Evolutionary conservation across 2,113 vertebrate genomes (phyloP).

Genomic region (Callopanchax toddi): DNA sequence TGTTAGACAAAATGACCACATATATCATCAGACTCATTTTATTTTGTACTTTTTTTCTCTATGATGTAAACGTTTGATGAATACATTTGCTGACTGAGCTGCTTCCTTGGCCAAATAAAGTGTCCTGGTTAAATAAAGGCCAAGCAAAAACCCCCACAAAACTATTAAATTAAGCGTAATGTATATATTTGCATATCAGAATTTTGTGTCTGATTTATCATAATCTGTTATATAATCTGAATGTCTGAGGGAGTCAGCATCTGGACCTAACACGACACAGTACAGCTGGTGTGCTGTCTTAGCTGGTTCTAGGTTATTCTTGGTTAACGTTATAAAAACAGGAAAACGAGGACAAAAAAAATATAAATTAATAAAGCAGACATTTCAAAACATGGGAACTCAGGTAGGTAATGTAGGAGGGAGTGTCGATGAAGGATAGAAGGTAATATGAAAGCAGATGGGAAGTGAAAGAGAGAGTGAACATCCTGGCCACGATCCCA

Average conservation of each 20-base stretch:
- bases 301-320: background rate
- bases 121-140: too few species aligned
- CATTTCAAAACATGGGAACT: slow-evolving; percentile 28
- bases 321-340: background rate
- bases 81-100: too few species aligned
- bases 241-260: slow-evolving; percentile 9
- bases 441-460: slow-evolving; percentile 68
- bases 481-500: slow-evolving; percentile 75
- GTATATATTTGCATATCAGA: background rate
- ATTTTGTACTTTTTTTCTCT: too few species aligned
- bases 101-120: too few species aligned
- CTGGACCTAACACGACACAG: background rate
- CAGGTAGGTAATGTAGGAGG: slow-evolving; percentile 33
- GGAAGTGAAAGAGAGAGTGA: slow-evolving; percentile 67
- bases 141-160: too few species aligned
- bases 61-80: too few species aligned
- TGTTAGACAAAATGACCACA: too few species aligned
- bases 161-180: too few species aligned
- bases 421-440: slow-evolving; percentile 39
- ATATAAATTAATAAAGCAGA: background rate
- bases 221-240: slow-evolving; percentile 4
- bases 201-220: slow-evolving; percentile 2
- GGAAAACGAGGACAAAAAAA: background rate
- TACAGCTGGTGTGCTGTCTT: slow-evolving; percentile 1
- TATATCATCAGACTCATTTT: too few species aligned